Evolutionary conservation across 2,113 vertebrate species (phyloP).

Genomic region (Cheilinus undulatus): DNA sequence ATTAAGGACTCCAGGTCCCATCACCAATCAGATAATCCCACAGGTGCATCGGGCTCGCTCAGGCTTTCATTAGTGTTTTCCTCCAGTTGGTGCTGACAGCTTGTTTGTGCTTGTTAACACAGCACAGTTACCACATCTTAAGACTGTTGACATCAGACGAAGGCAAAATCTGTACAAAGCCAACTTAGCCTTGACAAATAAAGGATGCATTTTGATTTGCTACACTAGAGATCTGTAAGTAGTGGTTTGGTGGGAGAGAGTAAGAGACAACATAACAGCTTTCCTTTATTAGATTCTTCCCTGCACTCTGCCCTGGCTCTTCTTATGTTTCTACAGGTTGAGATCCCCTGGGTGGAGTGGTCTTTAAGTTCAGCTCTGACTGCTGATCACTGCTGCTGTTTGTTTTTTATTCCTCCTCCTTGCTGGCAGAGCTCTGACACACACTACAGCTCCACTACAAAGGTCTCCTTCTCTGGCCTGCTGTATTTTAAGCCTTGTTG

Average conservation of each 20-base stretch:
- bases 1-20: not conserved
- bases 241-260: not conserved
- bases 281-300: not conserved
- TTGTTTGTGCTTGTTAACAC: constrained; percentile 21
- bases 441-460: constrained; percentile 17
- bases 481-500: constrained; percentile 28
- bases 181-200: constrained; percentile 32
- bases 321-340: not conserved
- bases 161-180: constrained; percentile 33
- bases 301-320: not conserved
- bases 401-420: constrained; percentile 20
- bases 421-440: constrained; percentile 19
- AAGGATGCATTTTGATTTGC: constrained; percentile 31
- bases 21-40: not conserved
- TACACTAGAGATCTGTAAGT: constrained; percentile 35
- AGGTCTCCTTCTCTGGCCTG: constrained; percentile 19
- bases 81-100: constrained; percentile 2
- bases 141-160: constrained; percentile 40
- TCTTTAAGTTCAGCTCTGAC: constrained; percentile 16
- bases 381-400: constrained; percentile 13
- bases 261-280: not conserved
- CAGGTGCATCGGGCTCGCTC: not conserved
- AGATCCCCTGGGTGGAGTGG: constrained; percentile 5
- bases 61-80: not conserved
- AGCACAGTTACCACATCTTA: constrained; percentile 13